Conservation (phyloP, 2,113 vertebrate genomes). For the Neolamprologus falcicula region DNA sequence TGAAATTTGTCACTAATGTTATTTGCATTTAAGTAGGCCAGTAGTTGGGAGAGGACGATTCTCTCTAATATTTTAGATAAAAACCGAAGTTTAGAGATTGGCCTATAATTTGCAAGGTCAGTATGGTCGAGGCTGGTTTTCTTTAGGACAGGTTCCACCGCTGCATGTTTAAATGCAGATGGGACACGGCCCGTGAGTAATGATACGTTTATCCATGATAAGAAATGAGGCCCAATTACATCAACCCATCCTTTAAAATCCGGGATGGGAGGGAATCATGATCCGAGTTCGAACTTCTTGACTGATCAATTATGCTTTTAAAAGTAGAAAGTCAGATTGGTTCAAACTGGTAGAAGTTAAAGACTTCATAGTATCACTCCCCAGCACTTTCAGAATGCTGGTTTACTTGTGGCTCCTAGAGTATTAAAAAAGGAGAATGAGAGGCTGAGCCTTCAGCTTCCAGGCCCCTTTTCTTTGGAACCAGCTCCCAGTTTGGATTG, state of each 20-base stretch:
- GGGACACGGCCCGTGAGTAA: not conserved
- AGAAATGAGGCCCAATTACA: not conserved
- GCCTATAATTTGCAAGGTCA: not conserved
- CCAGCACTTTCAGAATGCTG: not conserved
- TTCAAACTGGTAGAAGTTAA: not conserved
- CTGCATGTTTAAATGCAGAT: not conserved
- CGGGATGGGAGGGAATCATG: not conserved
- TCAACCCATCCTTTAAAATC: not conserved
- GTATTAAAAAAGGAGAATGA: not conserved
- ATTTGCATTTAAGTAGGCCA: not conserved
- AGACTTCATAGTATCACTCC: not conserved
- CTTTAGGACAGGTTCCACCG: not conserved
- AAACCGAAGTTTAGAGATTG: not conserved
- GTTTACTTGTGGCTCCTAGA: not conserved
- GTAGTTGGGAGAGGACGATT: not conserved
- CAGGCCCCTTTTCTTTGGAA: not conserved
- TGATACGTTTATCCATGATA: not conserved
- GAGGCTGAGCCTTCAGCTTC: not conserved
- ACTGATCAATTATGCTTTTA: not conserved
- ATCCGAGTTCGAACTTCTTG: not conserved
- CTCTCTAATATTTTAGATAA: not conserved
- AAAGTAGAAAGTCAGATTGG: not conserved
- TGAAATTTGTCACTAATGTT: not conserved
- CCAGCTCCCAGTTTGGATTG: not conserved
- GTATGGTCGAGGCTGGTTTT: not conserved